Base-by-base conservation (phyloP, 2,797 vertebrate species). In the Eospalax fontanierii region DNA sequence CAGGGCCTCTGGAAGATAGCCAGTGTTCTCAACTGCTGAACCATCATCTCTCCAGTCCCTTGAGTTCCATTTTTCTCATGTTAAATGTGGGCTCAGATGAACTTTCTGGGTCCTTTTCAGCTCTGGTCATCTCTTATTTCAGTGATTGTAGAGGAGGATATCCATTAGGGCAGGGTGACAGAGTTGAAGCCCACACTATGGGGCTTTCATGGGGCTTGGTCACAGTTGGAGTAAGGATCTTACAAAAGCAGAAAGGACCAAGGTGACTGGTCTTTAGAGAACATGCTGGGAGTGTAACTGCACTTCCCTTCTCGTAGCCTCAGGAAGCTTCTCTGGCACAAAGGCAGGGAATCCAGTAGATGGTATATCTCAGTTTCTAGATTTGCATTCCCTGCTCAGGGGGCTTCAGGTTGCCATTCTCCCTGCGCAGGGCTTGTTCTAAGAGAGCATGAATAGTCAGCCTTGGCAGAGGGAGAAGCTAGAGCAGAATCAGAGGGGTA, bases 31-130 rank as follows among this genome's bases (percentile, higher is more conserved):
- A 15, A 15, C 8, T 54, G 14, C 12, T 54, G 50, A 54, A 10
- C 50, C 50, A 10, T 54, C 50, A 10, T 46, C 46, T 54, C 50
- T 54, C 8, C 12, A 54, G 26, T 38, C 93, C 33, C 87, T 81
- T 54, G 92, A 91, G 50, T 90, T 76, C 40, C 12, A n/a, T 15
- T 84, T 92, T 92, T 68, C 43, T 87, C 4, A 0, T 30, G n/a
- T 92, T 93, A 81, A 70, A 35, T 78, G 71, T 78, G 82, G 30
- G 30, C 11, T 21, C 79, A 81, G 68, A 63, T 65, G 80, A 73
- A 61, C 40, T 43, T n/a, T 46, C 22, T 33, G 19, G 24, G 33
- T 76, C 61, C 80, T 46, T 68, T 86, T 74, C 18, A 89, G 80
- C 74, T 85, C 63, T 87, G 76, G 21, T 71, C 16, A 33, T 71